Conservation (phyloP, 2,797 vertebrate species). For the Carapus acus region DNA sequence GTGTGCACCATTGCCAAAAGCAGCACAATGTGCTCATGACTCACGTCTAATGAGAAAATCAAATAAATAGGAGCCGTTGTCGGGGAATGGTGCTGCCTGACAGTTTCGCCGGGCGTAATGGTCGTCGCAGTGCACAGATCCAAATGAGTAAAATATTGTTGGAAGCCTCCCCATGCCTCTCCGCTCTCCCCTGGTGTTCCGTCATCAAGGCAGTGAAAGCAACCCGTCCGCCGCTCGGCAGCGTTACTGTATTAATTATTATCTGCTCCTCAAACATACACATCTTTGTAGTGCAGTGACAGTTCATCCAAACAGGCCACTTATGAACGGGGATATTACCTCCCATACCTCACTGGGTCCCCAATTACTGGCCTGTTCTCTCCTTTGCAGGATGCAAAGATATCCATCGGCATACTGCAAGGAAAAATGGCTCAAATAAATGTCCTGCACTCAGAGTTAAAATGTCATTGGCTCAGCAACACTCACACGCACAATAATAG, state of each 20-base stretch:
- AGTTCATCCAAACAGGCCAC: conserved; percentile 90
- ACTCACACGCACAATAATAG: conserved; percentile 38
- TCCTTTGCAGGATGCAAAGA: conserved; percentile 68
- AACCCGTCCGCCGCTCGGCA: conserved; percentile 76
- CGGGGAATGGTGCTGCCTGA: conserved; percentile 64
- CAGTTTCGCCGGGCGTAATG: conserved; percentile 79
- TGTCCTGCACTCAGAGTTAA: conserved; percentile 58
- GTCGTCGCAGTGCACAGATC: conserved; percentile 71
- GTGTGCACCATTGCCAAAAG: conserved; percentile 64
- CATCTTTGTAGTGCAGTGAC: conserved; percentile 90
- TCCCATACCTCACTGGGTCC: conserved; percentile 73
- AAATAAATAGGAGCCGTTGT: conserved; percentile 78
- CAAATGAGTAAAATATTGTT: conserved; percentile 87
- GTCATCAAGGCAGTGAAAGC: conserved; percentile 83
- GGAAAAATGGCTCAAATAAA: conserved; percentile 52
- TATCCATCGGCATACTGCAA: conserved; percentile 62
- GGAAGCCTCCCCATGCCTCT: conserved; percentile 62
- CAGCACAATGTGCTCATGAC: conserved; percentile 76
- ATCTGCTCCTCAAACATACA: conserved; percentile 84
- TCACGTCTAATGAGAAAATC: conserved; percentile 80
- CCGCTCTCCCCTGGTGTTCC: conserved; percentile 75
- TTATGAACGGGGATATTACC: conserved; percentile 82
- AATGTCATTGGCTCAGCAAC: conserved; percentile 65
- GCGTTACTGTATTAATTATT: conserved; percentile 88
- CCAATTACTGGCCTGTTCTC: conserved; percentile 55